Conservation (phyloP, 1,140 invertebrate species). For the Hormaphis cornu region DNA sequence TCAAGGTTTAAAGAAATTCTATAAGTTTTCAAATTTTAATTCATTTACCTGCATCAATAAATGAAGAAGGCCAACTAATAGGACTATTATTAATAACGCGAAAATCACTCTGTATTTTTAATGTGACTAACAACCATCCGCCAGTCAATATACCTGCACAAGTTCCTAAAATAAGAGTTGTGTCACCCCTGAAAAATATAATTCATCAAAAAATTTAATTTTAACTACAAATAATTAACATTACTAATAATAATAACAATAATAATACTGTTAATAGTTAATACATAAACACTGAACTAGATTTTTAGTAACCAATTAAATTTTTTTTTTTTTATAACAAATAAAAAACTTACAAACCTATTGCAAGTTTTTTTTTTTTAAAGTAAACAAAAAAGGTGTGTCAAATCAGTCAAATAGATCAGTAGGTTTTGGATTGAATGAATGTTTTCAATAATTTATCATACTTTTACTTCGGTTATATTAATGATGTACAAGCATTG, state of each 20-base stretch:
- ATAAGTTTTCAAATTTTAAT: neutral
- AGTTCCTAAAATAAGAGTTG: conserved; percentile 70
- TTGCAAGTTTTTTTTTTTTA: too few relatives aligned
- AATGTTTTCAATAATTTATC: too few relatives aligned
- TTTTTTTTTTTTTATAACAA: too few relatives aligned
- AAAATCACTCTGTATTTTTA: conserved; percentile 54
- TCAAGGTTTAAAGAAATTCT: neutral
- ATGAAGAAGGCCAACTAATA: conserved; percentile 66
- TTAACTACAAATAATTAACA: conserved; percentile 21
- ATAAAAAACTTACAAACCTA: too few relatives aligned
- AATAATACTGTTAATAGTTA: too few relatives aligned
- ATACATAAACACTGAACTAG: too few relatives aligned
- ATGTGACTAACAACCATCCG: conserved; percentile 74
- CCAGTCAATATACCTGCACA: conserved; percentile 67
- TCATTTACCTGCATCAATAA: conserved; percentile 50
- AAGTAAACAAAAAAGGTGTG: too few relatives aligned
- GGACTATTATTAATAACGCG: conserved; percentile 46
- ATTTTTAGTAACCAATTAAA: too few relatives aligned
- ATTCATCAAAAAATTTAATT: conserved; percentile 6
- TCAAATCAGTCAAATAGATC: too few relatives aligned
- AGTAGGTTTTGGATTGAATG: too few relatives aligned
- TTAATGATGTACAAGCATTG: too few relatives aligned
- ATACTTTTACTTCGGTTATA: too few relatives aligned
- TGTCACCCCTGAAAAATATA: conserved; percentile 63
- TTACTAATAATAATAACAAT: conserved; percentile 42